Evolutionary conservation across 2,113 vertebrate genomes (phyloP), one percentile per base, ranked within the genome.

Genomic region (Lates calcarifer): DNA sequence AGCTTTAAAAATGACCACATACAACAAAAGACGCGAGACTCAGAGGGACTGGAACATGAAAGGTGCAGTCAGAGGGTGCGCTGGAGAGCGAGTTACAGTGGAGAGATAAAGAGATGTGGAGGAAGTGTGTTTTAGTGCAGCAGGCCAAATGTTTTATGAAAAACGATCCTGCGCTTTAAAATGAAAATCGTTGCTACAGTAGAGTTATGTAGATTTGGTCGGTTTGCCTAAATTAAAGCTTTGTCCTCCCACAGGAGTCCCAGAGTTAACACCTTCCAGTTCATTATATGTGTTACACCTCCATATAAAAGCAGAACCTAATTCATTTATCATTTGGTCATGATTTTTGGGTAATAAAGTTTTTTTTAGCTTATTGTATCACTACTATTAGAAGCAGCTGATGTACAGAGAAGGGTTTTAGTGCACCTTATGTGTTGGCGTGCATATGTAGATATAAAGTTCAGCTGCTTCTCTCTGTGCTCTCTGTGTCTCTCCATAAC

Each of bases 1-100:
- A 55, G 35, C 29, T 41, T 74, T 57, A 60, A 61, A 61, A 49
- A 71, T 41, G 63, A 67, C 74, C 57, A 17, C 26, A 10, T 13
- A 11, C 60, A 56, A 77, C 58, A 60, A 64, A 69, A 63, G 61
- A 22, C 45, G 2, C 24, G 24, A 28, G 64, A n/a, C 63, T 47
- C 43, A 3, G 47, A 31, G 66, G 66, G 56, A 66, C 10, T 8
- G 4, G 53, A 47, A 24, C 13, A 29, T 74, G 24, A 74, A 84
- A 70, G 37, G 64, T 28, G 51, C n/a, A 51, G 72, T 39, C 31
- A 22, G 20, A 49, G 65, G 13, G 28, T 13, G 17, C 3, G 39
- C 10, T 20, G 33, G 22, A 49, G 13, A 62, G 41, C 1, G n/a
- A 56, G 35, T 11, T n/a, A 1, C 15, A 66, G 31, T 20, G 10